Percentiles rank a stretch among this genome's conserved stretches.
These are phyloP conservation scores for Macropis europaea DNA, from an alignment of 2,888 invertebrate species.

Conservation along the genomic window DNA sequence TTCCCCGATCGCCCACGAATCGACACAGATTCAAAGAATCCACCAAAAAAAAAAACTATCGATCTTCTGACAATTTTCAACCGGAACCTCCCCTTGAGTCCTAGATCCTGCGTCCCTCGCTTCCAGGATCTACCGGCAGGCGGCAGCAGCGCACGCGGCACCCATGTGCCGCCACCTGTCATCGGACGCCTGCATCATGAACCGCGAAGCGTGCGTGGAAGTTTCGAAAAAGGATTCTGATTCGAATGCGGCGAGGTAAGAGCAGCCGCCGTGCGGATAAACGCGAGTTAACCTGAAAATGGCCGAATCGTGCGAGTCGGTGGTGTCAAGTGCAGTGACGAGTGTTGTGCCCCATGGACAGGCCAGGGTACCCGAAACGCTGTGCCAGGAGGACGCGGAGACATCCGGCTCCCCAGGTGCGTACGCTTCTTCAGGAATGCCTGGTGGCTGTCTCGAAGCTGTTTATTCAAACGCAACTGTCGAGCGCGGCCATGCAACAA, in stretches of 20 bases:
- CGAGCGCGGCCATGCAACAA: slow-evolving; percentile 71
- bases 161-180: slow-evolving; percentile 45
- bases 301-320: slow-evolving; percentile 73
- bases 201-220: slow-evolving; percentile 59
- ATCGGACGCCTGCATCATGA: slow-evolving; percentile 24
- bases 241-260: slow-evolving; percentile 69
- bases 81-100: no score
- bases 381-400: slow-evolving; percentile 47
- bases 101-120: no score
- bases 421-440: slow-evolving; percentile 55
- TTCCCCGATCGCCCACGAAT: no score
- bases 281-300: slow-evolving; percentile 74
- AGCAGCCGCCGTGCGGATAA: slow-evolving; percentile 67
- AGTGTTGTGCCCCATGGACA: slow-evolving; percentile 62
- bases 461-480: slow-evolving; percentile 59
- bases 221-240: slow-evolving; percentile 72
- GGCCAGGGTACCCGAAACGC: slow-evolving; percentile 45
- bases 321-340: slow-evolving; percentile 68
- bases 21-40: no score
- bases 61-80: no score
- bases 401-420: slow-evolving; percentile 65
- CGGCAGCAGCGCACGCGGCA: slow-evolving; percentile 36
- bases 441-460: slow-evolving; percentile 36
- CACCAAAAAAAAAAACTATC: no score
- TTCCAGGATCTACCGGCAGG: slow-evolving; percentile 17